Evolutionary conservation across 2,113 vertebrate genomes (phyloP).

Genomic region (pig (Sus scrofa)): T2T-Sscrofa CM000812.6:116164501-116165000

Average conservation of each 20-base stretch:
- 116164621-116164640: neutral
- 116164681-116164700: neutral
- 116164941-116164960: neutral
- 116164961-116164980: neutral
- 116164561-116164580: neutral
- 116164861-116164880: neutral
- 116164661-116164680: neutral
- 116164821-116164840: neutral
- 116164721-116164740: neutral
- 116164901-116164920: neutral
- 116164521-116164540: neutral
- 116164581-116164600: neutral
- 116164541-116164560: neutral
- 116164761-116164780: neutral
- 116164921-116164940: neutral
- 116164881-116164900: neutral
- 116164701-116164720: neutral
- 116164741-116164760: neutral
- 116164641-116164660: neutral
- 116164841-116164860: neutral
- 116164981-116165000: too few relatives aligned
- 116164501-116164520: neutral
- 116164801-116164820: neutral
- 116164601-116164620: neutral
- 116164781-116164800: neutral